Conservation (phyloP, 2,888 invertebrate genomes). For the Vesta saturnalis region DNA sequence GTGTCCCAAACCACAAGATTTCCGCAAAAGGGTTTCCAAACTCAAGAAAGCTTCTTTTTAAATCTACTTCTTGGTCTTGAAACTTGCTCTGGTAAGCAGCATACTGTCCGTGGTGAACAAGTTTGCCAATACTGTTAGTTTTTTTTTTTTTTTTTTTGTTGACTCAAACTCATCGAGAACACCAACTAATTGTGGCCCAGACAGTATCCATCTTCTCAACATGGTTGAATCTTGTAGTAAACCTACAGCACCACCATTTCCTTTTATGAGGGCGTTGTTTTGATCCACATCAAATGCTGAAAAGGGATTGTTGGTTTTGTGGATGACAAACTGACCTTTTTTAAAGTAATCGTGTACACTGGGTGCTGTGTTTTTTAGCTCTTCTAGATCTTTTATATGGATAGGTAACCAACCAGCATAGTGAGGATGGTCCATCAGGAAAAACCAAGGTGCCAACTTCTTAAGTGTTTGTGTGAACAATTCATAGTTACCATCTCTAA, state of each 20-base stretch:
- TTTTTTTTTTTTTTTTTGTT: too few relatives aligned
- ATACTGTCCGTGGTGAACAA: neutral
- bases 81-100: slow-evolving; percentile 3
- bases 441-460: neutral
- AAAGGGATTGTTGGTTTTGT: neutral
- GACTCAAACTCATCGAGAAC: neutral
- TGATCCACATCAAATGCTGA: neutral
- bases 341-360: neutral
- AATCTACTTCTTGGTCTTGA: too few relatives aligned
- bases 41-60: neutral
- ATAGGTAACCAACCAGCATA: too few relatives aligned
- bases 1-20: neutral
- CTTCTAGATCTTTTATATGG: too few relatives aligned
- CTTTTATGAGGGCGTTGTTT: neutral
- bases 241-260: too few relatives aligned
- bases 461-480: neutral
- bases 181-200: too few relatives aligned
- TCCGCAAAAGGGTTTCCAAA: neutral
- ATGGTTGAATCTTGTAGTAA: too few relatives aligned
- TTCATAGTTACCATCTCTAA: slow-evolving; percentile 4
- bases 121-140: neutral
- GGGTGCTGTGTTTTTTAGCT: too few relatives aligned
- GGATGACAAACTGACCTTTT: neutral
- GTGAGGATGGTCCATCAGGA: neutral
- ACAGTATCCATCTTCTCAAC: too few relatives aligned